These are phyloP conservation scores for Garrulus glandarius DNA, from an alignment of 2,797 vertebrate species.

Conservation along the genomic window DNA sequence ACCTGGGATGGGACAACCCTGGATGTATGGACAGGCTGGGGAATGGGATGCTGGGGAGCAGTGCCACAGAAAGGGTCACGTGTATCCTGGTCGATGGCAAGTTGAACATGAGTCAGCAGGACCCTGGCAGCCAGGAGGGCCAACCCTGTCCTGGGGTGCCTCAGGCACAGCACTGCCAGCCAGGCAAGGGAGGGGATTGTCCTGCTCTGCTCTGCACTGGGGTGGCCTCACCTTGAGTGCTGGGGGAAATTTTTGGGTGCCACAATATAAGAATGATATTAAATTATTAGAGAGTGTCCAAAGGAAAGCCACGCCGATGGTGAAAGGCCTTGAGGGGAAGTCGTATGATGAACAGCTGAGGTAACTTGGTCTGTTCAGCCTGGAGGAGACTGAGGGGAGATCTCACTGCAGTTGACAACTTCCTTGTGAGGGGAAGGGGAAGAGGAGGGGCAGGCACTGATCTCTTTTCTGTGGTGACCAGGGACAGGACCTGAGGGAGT, in stretches of 20 bases:
- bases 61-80: fast-evolving
- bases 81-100: too few species aligned
- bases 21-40: background rate
- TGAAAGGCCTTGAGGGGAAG: too few species aligned
- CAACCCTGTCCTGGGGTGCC: background rate
- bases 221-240: background rate
- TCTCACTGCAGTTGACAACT: background rate
- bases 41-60: background rate
- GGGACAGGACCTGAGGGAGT: fast-evolving
- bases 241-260: background rate
- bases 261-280: background rate
- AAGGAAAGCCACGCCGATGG: background rate
- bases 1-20: background rate
- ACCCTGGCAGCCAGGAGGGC: background rate
- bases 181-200: background rate
- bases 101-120: background rate
- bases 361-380: background rate
- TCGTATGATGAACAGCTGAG: background rate
- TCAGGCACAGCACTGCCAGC: background rate
- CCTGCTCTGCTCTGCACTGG: background rate
- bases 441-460: background rate
- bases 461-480: background rate
- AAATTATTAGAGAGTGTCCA: background rate
- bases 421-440: background rate
- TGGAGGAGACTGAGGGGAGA: background rate